phyloP scores from a whole-genome alignment of 2,888 invertebrate species.

The Vesta saturnalis region DNA sequence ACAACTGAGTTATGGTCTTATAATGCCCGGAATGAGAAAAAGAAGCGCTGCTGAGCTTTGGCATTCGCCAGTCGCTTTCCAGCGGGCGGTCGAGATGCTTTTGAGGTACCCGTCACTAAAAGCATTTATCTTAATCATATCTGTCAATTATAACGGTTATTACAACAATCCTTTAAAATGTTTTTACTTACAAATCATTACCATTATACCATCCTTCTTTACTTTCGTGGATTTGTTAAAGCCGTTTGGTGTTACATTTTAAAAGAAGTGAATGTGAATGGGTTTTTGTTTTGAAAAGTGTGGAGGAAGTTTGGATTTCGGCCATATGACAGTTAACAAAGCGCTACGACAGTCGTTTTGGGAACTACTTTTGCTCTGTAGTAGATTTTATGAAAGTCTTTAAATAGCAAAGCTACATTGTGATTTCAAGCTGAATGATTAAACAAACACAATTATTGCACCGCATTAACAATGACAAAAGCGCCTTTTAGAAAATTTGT shows the following conservation, averaged over 20 bases:
- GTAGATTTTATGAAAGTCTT: no score
- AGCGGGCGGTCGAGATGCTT: slow-evolving; percentile 52
- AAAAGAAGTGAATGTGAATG: background rate
- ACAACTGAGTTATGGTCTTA: slow-evolving; percentile 64
- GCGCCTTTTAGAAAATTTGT: no score
- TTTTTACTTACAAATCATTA: background rate
- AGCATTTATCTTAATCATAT: slow-evolving; percentile 24
- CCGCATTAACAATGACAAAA: no score
- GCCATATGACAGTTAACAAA: no score
- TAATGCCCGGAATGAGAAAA: slow-evolving; percentile 62
- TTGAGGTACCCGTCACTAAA: slow-evolving; percentile 31
- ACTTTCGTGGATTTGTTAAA: no score
- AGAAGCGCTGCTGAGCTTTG: slow-evolving; percentile 58
- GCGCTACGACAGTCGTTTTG: no score
- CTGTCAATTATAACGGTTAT: slow-evolving; percentile 21
- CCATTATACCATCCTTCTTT: background rate
- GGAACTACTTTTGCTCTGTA: no score
- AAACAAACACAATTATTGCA: no score
- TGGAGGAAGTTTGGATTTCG: background rate
- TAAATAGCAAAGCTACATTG: no score
- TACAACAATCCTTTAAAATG: background rate
- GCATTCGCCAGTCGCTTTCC: slow-evolving; percentile 58
- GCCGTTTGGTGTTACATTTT: no score
- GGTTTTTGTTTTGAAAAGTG: background rate
- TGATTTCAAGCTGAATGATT: no score